A percentile compares a stretch with the other conserved stretches of the same genome.
Evolutionary conservation across 2,888 invertebrate species (phyloP).

Genomic region (Himalopsyche japonica): DNA sequence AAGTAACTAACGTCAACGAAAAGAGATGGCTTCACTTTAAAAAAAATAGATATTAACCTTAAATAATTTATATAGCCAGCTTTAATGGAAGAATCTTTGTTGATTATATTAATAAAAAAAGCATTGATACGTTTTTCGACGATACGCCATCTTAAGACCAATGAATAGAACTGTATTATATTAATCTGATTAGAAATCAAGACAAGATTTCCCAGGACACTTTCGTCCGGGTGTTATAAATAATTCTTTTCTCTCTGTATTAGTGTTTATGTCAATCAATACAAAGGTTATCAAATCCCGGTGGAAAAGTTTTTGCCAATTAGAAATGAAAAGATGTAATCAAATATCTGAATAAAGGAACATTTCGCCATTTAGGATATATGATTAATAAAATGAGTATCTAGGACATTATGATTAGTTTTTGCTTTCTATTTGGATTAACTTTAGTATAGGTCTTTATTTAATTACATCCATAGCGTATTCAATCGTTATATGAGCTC

Average conservation of each 20-base stretch:
- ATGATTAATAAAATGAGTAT: neutral
- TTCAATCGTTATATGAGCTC: too few species aligned
- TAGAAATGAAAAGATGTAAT: neutral
- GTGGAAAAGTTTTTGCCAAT: neutral
- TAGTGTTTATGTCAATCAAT: neutral
- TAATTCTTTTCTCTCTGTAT: neutral
- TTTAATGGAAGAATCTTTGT: too few species aligned
- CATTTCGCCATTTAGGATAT: neutral
- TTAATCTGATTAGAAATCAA: neutral
- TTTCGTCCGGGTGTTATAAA: neutral
- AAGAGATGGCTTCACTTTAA: too few species aligned
- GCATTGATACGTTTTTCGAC: too few species aligned
- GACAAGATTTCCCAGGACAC: neutral
- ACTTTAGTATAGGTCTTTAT: neutral
- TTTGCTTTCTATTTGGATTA: neutral
- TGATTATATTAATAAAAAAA: too few species aligned
- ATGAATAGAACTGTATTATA: too few species aligned
- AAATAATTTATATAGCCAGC: too few species aligned
- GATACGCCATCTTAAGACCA: too few species aligned
- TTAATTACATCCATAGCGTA: neutral
- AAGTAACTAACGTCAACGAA: too few species aligned
- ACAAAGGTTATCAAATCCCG: neutral
- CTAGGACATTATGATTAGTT: neutral
- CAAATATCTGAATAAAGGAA: neutral
- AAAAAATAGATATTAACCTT: too few species aligned